Evolutionary conservation across 2,797 vertebrate species (phyloP), one percentile per base, ranked within the genome.

Genomic region (Enoplosus armatus): DNA sequence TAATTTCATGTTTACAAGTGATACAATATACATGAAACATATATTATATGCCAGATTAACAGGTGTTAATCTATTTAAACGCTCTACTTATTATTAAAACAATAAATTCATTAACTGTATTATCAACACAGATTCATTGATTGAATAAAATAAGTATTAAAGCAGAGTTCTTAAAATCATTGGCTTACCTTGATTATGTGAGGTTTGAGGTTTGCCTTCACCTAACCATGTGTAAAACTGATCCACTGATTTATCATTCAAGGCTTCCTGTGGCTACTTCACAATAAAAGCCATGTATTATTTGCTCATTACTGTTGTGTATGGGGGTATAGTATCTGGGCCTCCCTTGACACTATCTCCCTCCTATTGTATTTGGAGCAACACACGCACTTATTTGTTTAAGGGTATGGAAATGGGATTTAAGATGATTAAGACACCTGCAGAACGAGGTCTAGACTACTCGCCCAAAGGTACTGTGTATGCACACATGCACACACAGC

Each of bases 341-440:
- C 37, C 5, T 45, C 48, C 8, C 2, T 50, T 33, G 26, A 4
- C 6, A 7, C 15, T 10, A 12, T 35, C 27, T 41, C 20, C 15
- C 20, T 47, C 45, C 26, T 61, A 12, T 27, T 43, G 27, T 70
- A 20, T 33, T 53, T 51, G 29, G 15, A 63, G 37, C 51, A 65
- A 14, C n/a, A 6, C 48, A 14, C 55, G 47, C 24, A 53, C 37
- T 60, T 71, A 51, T 79, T 80, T 79, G 51, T 71, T 82, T 55
- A 61, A 39, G 1, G 3, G 3, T 53, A 63, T 68, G 63, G 48
- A 67, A 80, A 80, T 73, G 18, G 45, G 22, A 74, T 77, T 54
- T 24, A 66, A 77, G 71, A 77, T 79, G 74, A 85, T 85, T 73
- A 82, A 80, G 77, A 81, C 83, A 76, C 64, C 78, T 83, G 70